Conservation (phyloP, 2,797 vertebrate genomes). For the Cyprinella venusta region DNA sequence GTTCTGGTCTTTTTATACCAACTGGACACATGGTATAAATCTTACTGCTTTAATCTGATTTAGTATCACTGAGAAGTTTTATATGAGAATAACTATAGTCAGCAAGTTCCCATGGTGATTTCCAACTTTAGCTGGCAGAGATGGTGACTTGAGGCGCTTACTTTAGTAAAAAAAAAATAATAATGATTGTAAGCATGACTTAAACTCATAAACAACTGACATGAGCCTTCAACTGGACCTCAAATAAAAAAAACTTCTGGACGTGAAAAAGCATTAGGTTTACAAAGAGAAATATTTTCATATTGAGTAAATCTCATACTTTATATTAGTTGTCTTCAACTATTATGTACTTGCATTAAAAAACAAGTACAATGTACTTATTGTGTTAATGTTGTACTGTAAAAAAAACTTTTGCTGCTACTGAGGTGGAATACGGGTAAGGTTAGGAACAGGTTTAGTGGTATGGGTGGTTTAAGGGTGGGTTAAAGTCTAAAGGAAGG, state of each 20-base stretch:
- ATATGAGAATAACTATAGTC: neutral
- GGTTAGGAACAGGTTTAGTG: neutral
- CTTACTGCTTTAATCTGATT: slow-evolving; percentile 6
- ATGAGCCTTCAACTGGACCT: neutral
- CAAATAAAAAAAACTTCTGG: neutral
- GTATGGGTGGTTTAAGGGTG: neutral
- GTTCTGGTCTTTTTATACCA: neutral
- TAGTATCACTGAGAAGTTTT: neutral
- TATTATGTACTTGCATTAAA: neutral
- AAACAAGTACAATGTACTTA: neutral
- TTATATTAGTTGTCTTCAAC: no score
- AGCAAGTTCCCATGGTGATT: neutral
- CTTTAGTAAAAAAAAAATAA: neutral
- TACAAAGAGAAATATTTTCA: no score
- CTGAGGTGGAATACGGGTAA: no score
- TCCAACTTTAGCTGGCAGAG: neutral
- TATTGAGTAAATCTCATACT: no score
- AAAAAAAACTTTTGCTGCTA: no score
- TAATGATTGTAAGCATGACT: neutral
- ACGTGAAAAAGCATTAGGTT: neutral
- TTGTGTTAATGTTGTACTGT: neutral
- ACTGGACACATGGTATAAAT: slow-evolving; percentile 5
- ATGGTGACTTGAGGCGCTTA: neutral
- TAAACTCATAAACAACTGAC: slow-evolving; percentile 2
- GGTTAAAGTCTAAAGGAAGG: neutral